Conservation (phyloP, 2,888 invertebrate species). For the Belgica antarctica region DNA sequence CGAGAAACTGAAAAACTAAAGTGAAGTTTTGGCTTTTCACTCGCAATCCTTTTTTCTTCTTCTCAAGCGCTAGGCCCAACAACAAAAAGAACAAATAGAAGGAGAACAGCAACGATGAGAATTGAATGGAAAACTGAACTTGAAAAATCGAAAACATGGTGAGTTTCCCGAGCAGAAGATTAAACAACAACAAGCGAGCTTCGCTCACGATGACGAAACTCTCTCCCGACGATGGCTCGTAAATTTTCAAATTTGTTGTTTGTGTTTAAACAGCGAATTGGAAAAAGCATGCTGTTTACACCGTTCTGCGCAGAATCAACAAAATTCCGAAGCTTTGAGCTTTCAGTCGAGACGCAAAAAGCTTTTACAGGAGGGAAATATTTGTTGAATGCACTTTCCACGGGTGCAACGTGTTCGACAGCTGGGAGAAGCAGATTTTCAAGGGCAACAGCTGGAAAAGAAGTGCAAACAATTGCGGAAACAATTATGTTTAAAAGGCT, state of each 20-base stretch:
- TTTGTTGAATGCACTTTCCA: background rate
- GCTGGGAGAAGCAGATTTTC: background rate
- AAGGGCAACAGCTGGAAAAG: constrained; percentile 5
- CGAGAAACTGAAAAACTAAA: background rate
- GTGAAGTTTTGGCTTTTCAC: background rate
- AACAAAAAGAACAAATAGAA: constrained; percentile 38
- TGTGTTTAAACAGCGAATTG: background rate
- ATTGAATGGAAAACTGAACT: constrained; percentile 41
- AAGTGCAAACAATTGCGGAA: background rate
- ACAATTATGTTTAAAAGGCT: background rate
- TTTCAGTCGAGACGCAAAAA: constrained; percentile 1
- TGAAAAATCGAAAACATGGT: constrained; percentile 25
- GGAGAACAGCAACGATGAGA: constrained; percentile 39
- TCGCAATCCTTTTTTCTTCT: background rate
- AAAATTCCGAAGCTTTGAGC: background rate
- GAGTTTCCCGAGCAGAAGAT: constrained; percentile 8
- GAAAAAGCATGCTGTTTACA: constrained; percentile 2
- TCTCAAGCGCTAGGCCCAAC: background rate
- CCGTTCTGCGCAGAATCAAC: constrained; percentile 1
- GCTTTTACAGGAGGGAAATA: background rate
- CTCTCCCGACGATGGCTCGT: constrained; percentile 17
- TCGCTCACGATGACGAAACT: constrained; percentile 9
- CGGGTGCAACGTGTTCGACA: background rate
- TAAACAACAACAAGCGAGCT: background rate
- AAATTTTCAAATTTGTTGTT: constrained; percentile 13